phyloP scores from a whole-genome alignment of 2,888 invertebrate species.

The Cryptus viduatorius region DNA sequence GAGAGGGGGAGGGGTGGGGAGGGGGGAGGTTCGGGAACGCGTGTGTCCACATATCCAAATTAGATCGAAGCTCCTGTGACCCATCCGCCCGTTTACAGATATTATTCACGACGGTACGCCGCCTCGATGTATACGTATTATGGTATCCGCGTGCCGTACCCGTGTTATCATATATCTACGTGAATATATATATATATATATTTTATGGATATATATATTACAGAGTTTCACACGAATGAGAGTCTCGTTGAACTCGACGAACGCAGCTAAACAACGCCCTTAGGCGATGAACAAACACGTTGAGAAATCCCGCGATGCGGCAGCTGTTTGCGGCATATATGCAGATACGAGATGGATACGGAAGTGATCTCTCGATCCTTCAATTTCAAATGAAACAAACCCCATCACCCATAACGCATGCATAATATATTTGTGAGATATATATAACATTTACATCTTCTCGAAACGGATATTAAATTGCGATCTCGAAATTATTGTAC shows the following conservation, averaged over 20 bases:
- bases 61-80: constrained; percentile 33
- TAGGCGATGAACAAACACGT: constrained; percentile 55
- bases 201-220: background rate
- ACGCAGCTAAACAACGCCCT: constrained; percentile 10
- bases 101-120: constrained; percentile 32
- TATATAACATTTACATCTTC: background rate
- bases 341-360: background rate
- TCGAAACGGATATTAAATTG: background rate
- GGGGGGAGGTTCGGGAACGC: background rate
- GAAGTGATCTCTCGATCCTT: background rate
- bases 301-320: constrained; percentile 49
- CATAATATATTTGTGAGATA: background rate
- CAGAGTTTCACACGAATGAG: background rate
- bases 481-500: too few species aligned
- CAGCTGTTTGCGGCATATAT: constrained; percentile 26
- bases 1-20: background rate
- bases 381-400: background rate
- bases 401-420: background rate
- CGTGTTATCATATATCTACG: background rate
- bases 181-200: background rate
- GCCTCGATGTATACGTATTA: constrained; percentile 22
- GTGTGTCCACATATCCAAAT: constrained; percentile 43
- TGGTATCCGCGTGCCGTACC: background rate
- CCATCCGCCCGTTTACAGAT: constrained; percentile 26
- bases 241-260: constrained; percentile 5